phyloP scores from a whole-genome alignment of 2,113 vertebrate species.

The Marmota monax region DNA sequence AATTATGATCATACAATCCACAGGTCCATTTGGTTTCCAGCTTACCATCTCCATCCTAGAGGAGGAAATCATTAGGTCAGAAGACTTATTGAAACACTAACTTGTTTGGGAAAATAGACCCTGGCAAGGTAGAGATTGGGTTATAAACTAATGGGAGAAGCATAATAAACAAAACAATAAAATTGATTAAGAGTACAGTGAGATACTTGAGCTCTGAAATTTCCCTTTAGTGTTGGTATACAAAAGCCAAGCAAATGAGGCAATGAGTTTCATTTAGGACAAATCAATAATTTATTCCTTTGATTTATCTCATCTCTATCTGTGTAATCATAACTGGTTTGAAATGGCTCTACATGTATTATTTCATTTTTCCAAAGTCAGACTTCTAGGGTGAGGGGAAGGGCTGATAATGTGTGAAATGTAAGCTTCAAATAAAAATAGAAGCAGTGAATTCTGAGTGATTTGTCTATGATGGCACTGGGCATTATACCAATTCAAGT shows the following conservation, averaged over 20 bases:
- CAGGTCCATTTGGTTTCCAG: constrained; percentile 34
- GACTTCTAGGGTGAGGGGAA: neutral
- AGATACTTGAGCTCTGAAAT: neutral
- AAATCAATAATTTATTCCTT: neutral
- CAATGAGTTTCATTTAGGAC: neutral
- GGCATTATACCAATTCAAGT: accelerated
- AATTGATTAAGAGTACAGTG: neutral
- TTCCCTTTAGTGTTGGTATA: neutral
- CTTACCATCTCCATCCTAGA: neutral
- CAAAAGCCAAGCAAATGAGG: neutral
- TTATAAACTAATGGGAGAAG: constrained; percentile 25
- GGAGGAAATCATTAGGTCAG: constrained; percentile 26
- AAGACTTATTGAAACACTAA: neutral
- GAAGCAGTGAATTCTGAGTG: neutral
- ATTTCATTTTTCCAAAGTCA: neutral
- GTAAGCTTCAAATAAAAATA: neutral
- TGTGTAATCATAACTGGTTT: neutral
- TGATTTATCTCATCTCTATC: neutral
- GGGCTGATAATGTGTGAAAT: neutral
- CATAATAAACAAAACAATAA: neutral
- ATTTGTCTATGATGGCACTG: neutral
- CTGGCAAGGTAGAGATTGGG: neutral
- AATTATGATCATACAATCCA: constrained; percentile 61
- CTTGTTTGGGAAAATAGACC: constrained; percentile 46
- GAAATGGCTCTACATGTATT: neutral